phyloP scores from a whole-genome alignment of 2,888 invertebrate species.

The Lasioglossum figueresi region DNA sequence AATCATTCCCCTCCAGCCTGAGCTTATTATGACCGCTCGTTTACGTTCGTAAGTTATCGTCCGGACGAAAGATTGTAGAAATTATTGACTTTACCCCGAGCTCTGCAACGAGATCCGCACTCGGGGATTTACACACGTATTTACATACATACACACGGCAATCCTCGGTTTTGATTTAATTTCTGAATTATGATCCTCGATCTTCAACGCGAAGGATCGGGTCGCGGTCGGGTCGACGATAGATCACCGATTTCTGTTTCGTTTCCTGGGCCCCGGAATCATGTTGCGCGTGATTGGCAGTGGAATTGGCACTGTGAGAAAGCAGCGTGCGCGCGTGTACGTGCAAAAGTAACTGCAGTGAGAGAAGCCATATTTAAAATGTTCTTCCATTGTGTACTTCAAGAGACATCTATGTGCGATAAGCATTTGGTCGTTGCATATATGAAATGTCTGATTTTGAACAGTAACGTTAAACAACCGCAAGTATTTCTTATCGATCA shows the following conservation, averaged over 20 bases:
- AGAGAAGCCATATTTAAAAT: background rate
- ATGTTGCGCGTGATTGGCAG: background rate
- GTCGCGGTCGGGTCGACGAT: background rate
- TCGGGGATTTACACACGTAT: background rate
- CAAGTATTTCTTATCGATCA: no score
- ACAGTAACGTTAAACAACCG: no score
- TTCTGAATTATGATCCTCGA: conserved; percentile 40
- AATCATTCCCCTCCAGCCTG: conserved; percentile 60
- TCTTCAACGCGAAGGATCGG: background rate
- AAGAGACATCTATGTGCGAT: background rate
- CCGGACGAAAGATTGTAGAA: conserved; percentile 52
- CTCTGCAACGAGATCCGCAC: conserved; percentile 41
- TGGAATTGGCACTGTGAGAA: background rate
- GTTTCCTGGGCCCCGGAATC: background rate
- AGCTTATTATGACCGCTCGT: conserved; percentile 69
- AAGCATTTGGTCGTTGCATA: no score
- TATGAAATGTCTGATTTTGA: no score
- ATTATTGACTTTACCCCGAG: conserved; percentile 54
- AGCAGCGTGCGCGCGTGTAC: background rate
- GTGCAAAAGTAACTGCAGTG: background rate
- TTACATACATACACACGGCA: background rate
- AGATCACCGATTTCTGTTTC: background rate
- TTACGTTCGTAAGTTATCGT: conserved; percentile 65
- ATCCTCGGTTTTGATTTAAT: conserved; percentile 24
- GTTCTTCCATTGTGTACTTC: background rate